Base-by-base conservation (phyloP, 2,113 vertebrate species). In the Aythya baeri region DNA sequence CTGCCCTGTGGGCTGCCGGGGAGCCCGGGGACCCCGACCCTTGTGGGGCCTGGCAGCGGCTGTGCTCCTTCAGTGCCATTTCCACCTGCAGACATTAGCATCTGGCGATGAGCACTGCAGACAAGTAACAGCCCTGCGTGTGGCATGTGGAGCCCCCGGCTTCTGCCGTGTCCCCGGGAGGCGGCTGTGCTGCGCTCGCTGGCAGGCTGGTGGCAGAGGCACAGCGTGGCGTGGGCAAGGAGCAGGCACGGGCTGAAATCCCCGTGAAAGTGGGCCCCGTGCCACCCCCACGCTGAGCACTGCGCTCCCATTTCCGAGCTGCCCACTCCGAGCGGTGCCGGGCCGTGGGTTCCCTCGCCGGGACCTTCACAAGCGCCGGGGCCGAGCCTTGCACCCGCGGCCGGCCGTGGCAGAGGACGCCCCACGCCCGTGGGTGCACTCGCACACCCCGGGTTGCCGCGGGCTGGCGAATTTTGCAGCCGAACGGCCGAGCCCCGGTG, bases 101-200 rank as follows among this genome's bases (percentile, higher is more conserved):
- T 8, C 63, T 0, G 66, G 43, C 38, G 2, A 14, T 71, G 36
- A 27, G 29, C 66, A 0, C 55, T 1, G 50, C 75, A 46, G 85
- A 22, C 55, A 9, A 11, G 62, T 2, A 5, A n/a, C 66, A 11
- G 62, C 75, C 32, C 29, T 0, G 1, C 17, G 4, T 4, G 32
- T 5, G 58, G 21, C 44, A 3, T 0, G 17, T 9, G 58, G 50
- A 52, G 50, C 50, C 50, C 23, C 23, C 23, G 23, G 25, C 50
- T 8, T 5, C n/a, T 7, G 9, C 63, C 46, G 1, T 32, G 1
- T 5, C 68, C 54, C 18, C 2, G 15, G 5, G 3, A 12, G 66
- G 23, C 52, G n/a, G 29, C 8, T 8, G 7, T 3, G 4, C 1
- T 4, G 34, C 4, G 0, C 2, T 6, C 8, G 7, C 59, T 20